Conservation (phyloP, 2,113 vertebrate genomes). For the Cygnus atratus region DNA sequence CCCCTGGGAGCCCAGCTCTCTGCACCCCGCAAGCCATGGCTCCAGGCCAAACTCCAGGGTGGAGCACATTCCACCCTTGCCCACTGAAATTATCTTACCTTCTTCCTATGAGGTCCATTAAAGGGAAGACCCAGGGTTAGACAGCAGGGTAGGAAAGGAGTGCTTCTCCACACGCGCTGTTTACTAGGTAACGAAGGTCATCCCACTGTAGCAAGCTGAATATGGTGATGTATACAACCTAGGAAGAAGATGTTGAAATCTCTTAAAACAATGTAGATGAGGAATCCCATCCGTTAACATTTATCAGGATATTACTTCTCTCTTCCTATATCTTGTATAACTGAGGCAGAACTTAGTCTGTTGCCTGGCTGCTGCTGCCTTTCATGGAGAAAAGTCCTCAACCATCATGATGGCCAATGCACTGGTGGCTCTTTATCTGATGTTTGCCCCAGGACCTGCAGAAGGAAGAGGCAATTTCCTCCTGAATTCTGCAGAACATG, state of each 20-base stretch:
- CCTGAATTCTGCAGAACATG: not conserved
- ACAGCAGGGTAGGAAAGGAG: not conserved
- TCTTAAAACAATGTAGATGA: not conserved
- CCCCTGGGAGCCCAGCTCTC: rapidly evolving
- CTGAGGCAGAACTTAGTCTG: not conserved
- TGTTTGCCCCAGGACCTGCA: not conserved
- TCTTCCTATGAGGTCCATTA: not conserved
- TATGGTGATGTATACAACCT: rapidly evolving
- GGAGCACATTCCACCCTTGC: not conserved
- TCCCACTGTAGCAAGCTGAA: not conserved
- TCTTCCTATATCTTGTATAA: not conserved
- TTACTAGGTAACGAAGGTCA: not conserved
- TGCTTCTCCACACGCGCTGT: not conserved
- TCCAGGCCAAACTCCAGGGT: not conserved
- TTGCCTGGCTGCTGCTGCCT: not conserved
- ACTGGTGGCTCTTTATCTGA: not conserved
- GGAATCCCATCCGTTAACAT: not conserved
- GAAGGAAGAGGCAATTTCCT: not conserved
- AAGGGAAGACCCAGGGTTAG: not conserved
- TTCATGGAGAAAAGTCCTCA: not conserved
- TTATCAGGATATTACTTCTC: not conserved
- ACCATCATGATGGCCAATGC: not conserved
- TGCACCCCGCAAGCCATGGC: not conserved
- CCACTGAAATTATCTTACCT: not conserved
- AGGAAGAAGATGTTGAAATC: not conserved